Evolutionary conservation across 2,888 invertebrate genomes (phyloP), one percentile per base, ranked within the genome.

Genomic region (Drosophila parthenogenetica): DNA sequence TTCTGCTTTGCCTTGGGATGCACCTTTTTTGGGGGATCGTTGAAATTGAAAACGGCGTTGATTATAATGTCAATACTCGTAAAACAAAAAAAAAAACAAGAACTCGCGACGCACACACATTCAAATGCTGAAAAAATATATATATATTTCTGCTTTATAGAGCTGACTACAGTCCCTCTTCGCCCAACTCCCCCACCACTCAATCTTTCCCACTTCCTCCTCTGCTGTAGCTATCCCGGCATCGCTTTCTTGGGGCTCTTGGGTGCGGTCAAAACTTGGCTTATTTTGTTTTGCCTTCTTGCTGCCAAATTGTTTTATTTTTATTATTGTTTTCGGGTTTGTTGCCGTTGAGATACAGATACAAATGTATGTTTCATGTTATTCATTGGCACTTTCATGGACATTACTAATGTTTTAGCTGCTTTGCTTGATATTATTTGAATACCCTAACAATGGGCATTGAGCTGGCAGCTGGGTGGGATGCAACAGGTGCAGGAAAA

Each of bases 41-140:
- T 79, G 88, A 84, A 84, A 84, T 88, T 86, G 84, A 89, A 89
- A 87, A 89, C 87, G 85, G 87, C 86, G 83, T 89, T 86, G 89
- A 86, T 86, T 86, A 86, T 86, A 87, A 89, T 89, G 89, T 86
- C 85, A 86, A 87, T 86, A 82, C 75, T 81, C 79, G 79, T 89
- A 85, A 81, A 83, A 85, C 82, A 68, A 22, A 62, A 66, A 51
- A 62, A 13, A 46, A 14, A 10, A 32, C 8, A 64, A 49, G 59
- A 72, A 55, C 55, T 68, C 63, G 69, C 69, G 69, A 71, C 68
- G 59, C 62, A 69, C 49, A 72, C 60, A 61, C 22, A 22, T 22
- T 22, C 1, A 22, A 22, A 22, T 22, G 29, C 32, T 45, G 14
- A 65, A 39, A 11, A 50, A 35, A 35, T 16, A 16, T 22, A 63